phyloP scores from a whole-genome alignment of 2,888 invertebrate species.

The Thera obeliscata region DNA sequence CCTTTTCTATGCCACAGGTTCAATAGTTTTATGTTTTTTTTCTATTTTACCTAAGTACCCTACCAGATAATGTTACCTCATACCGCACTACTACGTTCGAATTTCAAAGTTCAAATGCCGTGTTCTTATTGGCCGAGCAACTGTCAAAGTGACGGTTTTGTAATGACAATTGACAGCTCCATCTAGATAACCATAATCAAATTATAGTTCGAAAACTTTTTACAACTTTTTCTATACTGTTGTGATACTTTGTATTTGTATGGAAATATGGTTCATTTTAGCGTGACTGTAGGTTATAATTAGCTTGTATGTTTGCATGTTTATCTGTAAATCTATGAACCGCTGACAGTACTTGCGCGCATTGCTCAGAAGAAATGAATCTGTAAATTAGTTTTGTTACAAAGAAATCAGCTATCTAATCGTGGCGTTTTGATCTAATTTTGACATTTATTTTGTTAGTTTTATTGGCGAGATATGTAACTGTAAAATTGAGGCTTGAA shows the following conservation, averaged over 20 bases:
- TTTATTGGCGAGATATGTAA: slow-evolving; percentile 5
- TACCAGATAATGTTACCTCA: no score
- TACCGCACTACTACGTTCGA: slow-evolving; percentile 16
- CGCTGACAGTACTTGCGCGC: slow-evolving; percentile 67
- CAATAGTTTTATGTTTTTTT: no score
- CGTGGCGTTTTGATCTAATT: slow-evolving; percentile 27
- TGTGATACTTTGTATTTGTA: slow-evolving; percentile 22
- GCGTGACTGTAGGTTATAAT: slow-evolving; percentile 8
- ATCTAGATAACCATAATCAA: slow-evolving; percentile 80
- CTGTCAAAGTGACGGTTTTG: slow-evolving; percentile 67
- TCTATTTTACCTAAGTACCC: no score
- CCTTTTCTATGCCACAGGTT: no score
- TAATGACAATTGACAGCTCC: slow-evolving; percentile 75
- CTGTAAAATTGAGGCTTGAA: background rate
- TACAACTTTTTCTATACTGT: slow-evolving; percentile 33
- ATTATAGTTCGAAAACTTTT: slow-evolving; percentile 51
- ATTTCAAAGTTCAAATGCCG: slow-evolving; percentile 39
- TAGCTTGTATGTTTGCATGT: slow-evolving; percentile 41
- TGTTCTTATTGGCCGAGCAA: slow-evolving; percentile 52
- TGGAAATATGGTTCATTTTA: slow-evolving; percentile 13
- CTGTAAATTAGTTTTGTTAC: slow-evolving; percentile 61
- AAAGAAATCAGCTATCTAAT: slow-evolving; percentile 45
- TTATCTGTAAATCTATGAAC: slow-evolving; percentile 51
- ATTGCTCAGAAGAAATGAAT: slow-evolving; percentile 52
- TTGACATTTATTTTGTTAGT: slow-evolving; percentile 24